These are phyloP conservation scores for Beris chalybata DNA, from an alignment of 2,888 invertebrate genomes.

Conservation along the genomic window DNA sequence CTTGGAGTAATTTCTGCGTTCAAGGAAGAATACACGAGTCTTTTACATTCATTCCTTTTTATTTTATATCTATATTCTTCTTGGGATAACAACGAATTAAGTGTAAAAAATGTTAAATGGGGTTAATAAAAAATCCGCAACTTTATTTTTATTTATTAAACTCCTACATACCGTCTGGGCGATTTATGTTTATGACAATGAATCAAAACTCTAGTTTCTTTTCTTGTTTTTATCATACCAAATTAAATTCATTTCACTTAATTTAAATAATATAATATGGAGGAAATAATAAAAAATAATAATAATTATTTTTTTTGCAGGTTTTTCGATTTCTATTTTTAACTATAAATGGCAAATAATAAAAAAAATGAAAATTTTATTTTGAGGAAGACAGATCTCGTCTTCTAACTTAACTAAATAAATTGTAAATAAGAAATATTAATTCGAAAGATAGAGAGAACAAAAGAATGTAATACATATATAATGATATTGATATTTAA, in stretches of 20 bases:
- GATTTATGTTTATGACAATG: conserved; percentile 26
- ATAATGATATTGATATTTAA: background rate
- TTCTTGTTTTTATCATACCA: conserved; percentile 18
- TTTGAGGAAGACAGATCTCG: conserved; percentile 24
- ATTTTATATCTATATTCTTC: too few relatives aligned
- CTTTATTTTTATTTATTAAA: conserved; percentile 30
- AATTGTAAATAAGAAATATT: background rate
- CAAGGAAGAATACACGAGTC: too few relatives aligned
- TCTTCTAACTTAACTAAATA: background rate
- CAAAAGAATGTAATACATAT: background rate
- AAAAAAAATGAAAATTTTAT: conserved; percentile 1
- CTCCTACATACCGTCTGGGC: conserved; percentile 31
- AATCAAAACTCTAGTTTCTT: conserved; percentile 23
- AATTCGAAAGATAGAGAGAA: conserved; percentile 9
- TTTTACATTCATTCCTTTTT: too few relatives aligned
- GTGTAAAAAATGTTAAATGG: conserved; percentile 5
- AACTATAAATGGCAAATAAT: conserved; percentile 30
- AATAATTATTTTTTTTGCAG: background rate
- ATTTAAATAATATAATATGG: conserved; percentile 7
- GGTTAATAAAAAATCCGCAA: conserved; percentile 32
- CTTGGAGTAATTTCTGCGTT: too few relatives aligned
- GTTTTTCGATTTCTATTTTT: conserved; percentile 6
- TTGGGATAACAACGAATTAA: too few relatives aligned
- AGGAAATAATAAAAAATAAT: conserved; percentile 11
- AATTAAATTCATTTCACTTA: conserved; percentile 14